Base-by-base conservation (phyloP, 2,797 vertebrate species). In the Odontamblyopus rebecca region DNA sequence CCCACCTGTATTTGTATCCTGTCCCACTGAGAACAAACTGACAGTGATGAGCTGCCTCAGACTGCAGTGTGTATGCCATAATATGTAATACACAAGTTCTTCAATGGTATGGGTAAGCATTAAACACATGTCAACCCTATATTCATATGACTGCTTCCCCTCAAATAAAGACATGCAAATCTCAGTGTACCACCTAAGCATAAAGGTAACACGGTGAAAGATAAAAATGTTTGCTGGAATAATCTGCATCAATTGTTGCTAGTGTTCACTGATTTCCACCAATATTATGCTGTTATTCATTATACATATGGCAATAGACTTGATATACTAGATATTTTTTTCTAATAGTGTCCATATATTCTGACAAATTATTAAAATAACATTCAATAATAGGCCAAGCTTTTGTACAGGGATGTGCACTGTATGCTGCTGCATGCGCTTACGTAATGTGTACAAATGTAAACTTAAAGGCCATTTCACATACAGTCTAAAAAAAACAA, bases 1-100 rank as follows among this genome's bases (percentile, higher is more conserved):
- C 26, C 26, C 64, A 51, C 64, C 41, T 66, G 64, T 48, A 29
- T 29, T 66, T 44, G 51, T 19, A 29, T 66, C 64, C 64, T 66
- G 6, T 8, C 63, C 41, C 63, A 29, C 44, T 66, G 38, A 44
- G 15, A 51, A 2, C 23, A 64, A 27, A 26, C 2, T 29, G 35
- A 44, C 18, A 4, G 56, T 27, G 44, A 48, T 32, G 18, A 61
- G 61, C 19, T 59, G 57, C 61, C 44, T 12, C 19, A 2, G 61
- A 44, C 5, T 15, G 13, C 44, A 13, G 44, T 4, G 35, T 15
- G n/a, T 4, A 38, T n/a, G 19, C 18, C 19, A 6, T 11, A 7
- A 9, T 7, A n/a, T 38, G 60, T 35, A 38, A 19, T 5, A n/a
- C 51, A 6, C 19, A n/a, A 54, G 51, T 18, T 53, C 18, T 7